Evolutionary conservation across 2,888 invertebrate species (phyloP), one percentile per base, ranked within the genome.

Genomic region (Oscheius myriophilus): DNA sequence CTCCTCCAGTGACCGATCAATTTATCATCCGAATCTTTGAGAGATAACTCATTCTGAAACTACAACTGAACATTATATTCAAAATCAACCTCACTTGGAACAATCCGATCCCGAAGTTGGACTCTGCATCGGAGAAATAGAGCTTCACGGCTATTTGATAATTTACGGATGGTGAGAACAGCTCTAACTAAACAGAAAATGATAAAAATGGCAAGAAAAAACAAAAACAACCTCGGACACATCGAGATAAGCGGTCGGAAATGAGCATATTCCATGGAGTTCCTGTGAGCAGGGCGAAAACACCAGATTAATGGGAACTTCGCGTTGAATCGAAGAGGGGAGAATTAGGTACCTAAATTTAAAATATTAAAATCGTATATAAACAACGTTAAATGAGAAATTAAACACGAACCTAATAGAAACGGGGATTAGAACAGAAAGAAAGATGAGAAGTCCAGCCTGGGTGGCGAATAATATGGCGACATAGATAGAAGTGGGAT

Each of bases 201-300:
- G 1, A 3, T 51, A 21, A 16, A 52, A 39, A n/a, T n/a, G n/a
- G 14, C 21, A 23, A 14, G 4, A 52, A 45, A 12, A 53, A 53
- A 25, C 14, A 53, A 12, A 26, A 18, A 53, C 11, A 49, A 82
- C 81, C 67, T 82, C 68, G 42, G 74, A 67, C 49, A 77, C 73
- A 33, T 74, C 66, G 11, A 82, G 23, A 16, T 67, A 64, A 21
- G 84, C 84, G 43, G 83, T 73, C 2, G 84, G 84, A 72, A 78
- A 85, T 1, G 81, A 81, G 65, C 84, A 84, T 51, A 84, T 76
- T 43, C 84, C 84, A 71, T 80, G 78, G 26, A 85, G 71, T 57
- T 84, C 75, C 53, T 76, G 72, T 18, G 67, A 59, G 67, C 84
- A 84, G 2, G 84, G 84, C 21, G 71, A 69, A 58, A 84, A 84